Evolutionary conservation across 2,888 invertebrate species (phyloP), one percentile per base, ranked within the genome.

Genomic region (Erynnis tages): DNA sequence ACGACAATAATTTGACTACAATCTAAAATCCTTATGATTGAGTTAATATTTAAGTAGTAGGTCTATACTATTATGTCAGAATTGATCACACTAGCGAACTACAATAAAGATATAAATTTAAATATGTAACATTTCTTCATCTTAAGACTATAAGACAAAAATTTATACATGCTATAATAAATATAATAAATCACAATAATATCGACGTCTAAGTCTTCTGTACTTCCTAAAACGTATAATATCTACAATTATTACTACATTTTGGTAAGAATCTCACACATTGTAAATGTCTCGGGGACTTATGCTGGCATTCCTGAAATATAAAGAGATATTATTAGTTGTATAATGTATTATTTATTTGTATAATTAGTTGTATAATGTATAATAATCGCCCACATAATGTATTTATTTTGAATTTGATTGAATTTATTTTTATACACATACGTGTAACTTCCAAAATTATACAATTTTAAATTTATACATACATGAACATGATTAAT

Each of bases 271-370:
- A 30, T 37, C 16, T 63, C 59, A 69, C 58, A 66, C 65, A 53
- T 53, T 57, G 57, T 65, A 65, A 10, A 67, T 57, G 52, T 67
- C 64, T 11, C 64, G 54, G 2, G 66, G 62, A 54, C 57, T 61
- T 50, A 63, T 53, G 55, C 56, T 54, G 35, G 23, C 50, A 35
- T 58, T 60, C 44, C 67, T 67, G 67, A 48, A 66, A 65, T 6
- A 17, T 46, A 37, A 30, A 54, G 45, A 50, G 11, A 38, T n/a
- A 19, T 27, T 14, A 37, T 46, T 13, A 29, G 8, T 1, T 43
- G 29, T 43, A 19, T 43, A 21, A 37, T 11, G n/a, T 14, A 37
- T 2, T 21, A 19, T 35, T 17, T 21, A 3, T 21, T 21, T 6
- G 21, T 21, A 21, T 4, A 21, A 21, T 3, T 21, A 21, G 4